Percentiles rank a stretch among this genome's conserved stretches.
phyloP scores from a whole-genome alignment of 2,888 invertebrate genomes.

The Nemotelus nigrinus region DNA sequence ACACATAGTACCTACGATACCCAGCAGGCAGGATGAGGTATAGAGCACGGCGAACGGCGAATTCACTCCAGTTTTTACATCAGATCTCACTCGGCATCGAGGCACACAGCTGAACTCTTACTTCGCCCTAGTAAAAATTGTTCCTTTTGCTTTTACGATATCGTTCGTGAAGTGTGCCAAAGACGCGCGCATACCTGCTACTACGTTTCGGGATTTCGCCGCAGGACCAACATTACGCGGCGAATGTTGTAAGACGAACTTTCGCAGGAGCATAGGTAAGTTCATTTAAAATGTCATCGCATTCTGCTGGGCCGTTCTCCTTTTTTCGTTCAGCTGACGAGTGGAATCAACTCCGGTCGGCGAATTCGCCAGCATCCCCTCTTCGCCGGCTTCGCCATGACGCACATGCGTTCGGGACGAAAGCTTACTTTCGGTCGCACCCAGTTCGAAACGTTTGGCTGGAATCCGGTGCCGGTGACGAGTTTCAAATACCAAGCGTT shows the following conservation, averaged over 20 bases:
- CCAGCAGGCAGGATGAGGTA: constrained; percentile 37
- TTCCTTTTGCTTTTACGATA: neutral
- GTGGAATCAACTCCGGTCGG: neutral
- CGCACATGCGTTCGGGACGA: neutral
- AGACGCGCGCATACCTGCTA: constrained; percentile 9
- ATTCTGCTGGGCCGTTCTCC: neutral
- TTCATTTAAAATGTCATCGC: neutral
- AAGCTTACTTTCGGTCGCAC: constrained; percentile 41
- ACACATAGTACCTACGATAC: constrained; percentile 42
- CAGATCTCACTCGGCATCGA: neutral
- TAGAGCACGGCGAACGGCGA: constrained; percentile 34
- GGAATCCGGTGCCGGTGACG: neutral
- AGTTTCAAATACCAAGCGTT: neutral
- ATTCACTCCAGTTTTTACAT: constrained; percentile 21
- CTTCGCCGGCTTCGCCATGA: neutral
- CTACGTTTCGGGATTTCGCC: constrained; percentile 3
- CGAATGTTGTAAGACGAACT: neutral
- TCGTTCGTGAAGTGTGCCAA: constrained; percentile 10
- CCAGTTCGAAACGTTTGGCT: constrained; percentile 11
- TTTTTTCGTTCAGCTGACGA: constrained; percentile 27
- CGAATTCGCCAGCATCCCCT: neutral
- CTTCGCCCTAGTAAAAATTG: constrained; percentile 20
- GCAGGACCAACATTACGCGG: neutral
- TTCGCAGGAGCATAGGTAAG: neutral
- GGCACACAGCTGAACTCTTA: constrained; percentile 4